Conservation (phyloP, 2,113 vertebrate species). For the Pseudopipra pipra region DNA sequence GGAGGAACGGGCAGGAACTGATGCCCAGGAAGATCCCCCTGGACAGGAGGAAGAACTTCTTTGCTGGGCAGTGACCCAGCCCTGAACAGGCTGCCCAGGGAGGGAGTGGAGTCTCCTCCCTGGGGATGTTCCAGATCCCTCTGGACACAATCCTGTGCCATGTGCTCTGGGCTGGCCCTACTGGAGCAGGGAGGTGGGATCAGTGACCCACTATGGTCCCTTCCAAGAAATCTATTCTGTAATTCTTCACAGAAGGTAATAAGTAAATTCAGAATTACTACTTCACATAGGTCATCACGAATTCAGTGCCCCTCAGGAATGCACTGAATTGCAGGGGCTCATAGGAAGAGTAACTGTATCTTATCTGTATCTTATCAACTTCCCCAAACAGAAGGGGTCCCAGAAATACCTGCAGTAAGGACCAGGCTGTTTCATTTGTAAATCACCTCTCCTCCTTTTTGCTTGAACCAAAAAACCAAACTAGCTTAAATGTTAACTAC, state of each 20-base stretch:
- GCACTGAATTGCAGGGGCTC: fast-evolving
- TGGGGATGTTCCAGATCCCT: background rate
- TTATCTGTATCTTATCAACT: background rate
- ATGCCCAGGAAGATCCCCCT: background rate
- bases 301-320: background rate
- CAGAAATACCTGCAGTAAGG: background rate
- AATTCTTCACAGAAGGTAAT: background rate
- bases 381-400: background rate
- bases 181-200: background rate
- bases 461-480: background rate
- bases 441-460: background rate
- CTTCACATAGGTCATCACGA: background rate
- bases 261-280: background rate
- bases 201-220: background rate
- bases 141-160: background rate
- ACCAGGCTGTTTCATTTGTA: background rate
- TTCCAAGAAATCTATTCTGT: too few species aligned
- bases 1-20: background rate
- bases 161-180: background rate
- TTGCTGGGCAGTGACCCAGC: background rate
- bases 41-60: background rate
- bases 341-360: background rate
- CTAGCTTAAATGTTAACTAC: background rate
- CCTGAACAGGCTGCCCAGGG: background rate
- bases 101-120: background rate